Conservation (phyloP, 2,888 invertebrate genomes). For the Apodemia duryi region DNA sequence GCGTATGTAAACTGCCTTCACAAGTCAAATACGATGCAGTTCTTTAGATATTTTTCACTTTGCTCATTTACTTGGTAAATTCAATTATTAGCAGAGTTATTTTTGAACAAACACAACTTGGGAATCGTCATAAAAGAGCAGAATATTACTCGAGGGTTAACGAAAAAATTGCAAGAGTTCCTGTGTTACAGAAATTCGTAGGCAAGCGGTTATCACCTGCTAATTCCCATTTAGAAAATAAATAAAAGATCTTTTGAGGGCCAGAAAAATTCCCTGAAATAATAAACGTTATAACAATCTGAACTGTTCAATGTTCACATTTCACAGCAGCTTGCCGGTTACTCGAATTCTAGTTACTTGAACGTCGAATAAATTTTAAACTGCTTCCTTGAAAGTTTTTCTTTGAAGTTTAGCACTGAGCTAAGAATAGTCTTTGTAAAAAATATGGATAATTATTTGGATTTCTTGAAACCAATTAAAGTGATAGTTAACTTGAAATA, state of each 20-base stretch:
- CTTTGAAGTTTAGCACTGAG: neutral
- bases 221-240: neutral
- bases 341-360: constrained; percentile 1
- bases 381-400: neutral
- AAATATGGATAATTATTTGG: neutral
- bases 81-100: too few species aligned
- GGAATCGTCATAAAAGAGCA: too few species aligned
- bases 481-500: neutral
- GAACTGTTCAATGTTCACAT: constrained; percentile 1
- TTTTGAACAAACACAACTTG: too few species aligned
- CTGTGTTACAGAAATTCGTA: too few species aligned
- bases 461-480: neutral
- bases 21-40: too few species aligned
- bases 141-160: too few species aligned
- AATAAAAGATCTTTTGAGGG: neutral
- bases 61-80: too few species aligned
- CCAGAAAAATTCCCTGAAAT: neutral
- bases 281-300: constrained; percentile 5
- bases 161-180: too few species aligned
- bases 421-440: neutral
- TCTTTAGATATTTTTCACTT: too few species aligned
- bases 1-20: too few species aligned
- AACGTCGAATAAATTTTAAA: constrained; percentile 5
- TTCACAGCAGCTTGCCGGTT: neutral
- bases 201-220: too few species aligned